Base-by-base conservation (phyloP, 2,888 invertebrate species). In the Brachypterus glaber region DNA sequence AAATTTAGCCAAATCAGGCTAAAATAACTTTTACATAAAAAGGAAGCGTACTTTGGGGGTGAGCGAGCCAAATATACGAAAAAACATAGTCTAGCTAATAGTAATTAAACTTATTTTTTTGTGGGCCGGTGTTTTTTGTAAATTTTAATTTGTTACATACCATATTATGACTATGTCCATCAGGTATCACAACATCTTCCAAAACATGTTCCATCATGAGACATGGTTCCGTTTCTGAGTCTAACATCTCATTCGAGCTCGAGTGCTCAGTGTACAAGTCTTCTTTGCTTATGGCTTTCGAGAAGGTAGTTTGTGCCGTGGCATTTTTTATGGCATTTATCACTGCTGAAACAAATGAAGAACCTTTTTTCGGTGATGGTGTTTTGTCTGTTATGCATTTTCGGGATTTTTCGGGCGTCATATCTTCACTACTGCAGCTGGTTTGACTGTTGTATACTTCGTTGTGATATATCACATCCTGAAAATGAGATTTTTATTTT, bases 151-250 rank as follows among this genome's bases (percentile, higher is more conserved):
- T n/a, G n/a, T n/a, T n/a, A n/a, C n/a, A n/a, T n/a, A 27, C 12
- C 72, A 77, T 73, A 54, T 77, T 77, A 49, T 76, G 76, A n/a
- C 74, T 72, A 56, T 76, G 74, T 9, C 76, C 75, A 52, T 79
- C 79, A 1, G 74, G 75, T 44, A 77, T 65, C 17, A 74, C 66
- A 12, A 78, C 79, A 55, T 79, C 78, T 59, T 79, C 79, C 42
- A 76, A 52, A 17, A 77, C 85, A 35, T 82, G 82, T 54, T 85
- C 85, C 70, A 84, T 85, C 73, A 85, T 83, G 14, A 86, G 68
- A 51, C 83, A 82, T 0, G 85, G 85, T 55, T 85, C 85, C 0
- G 85, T 85, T 69, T 86, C 86, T 0, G 84, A 85, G 62, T 86
- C 85, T 24, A 86, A 68, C 61, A 86, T 70, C 55, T 85, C 85